Evolutionary conservation across 2,113 vertebrate genomes (phyloP).

Genomic region (Glaucidium brasilianum): DNA sequence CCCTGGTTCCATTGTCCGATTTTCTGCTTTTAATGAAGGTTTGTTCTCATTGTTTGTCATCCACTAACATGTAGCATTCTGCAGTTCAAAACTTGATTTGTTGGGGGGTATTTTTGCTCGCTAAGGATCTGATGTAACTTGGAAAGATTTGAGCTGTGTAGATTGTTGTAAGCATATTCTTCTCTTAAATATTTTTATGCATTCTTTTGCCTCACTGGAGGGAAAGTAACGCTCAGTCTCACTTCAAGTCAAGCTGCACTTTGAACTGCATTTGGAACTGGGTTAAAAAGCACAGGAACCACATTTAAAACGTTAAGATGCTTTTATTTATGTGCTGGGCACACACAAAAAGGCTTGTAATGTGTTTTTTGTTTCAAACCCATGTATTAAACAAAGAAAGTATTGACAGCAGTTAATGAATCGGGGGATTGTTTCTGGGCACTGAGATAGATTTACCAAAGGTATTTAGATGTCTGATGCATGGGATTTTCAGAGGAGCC

Average conservation of each 20-base stretch:
- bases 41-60: background rate
- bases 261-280: slow-evolving; percentile 20
- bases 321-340: slow-evolving; percentile 44
- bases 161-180: background rate
- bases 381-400: slow-evolving; percentile 39
- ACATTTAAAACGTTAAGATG: slow-evolving; percentile 31
- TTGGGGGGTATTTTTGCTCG: background rate
- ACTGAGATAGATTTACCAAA: slow-evolving; percentile 47
- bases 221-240: background rate
- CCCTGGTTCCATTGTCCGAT: background rate
- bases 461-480: slow-evolving; percentile 54
- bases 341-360: slow-evolving; percentile 27
- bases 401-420: slow-evolving; percentile 61
- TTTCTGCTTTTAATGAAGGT: background rate
- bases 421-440: slow-evolving; percentile 50
- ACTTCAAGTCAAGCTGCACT: background rate
- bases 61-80: background rate
- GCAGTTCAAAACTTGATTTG: background rate
- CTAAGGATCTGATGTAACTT: background rate
- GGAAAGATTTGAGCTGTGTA: background rate
- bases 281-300: slow-evolving; percentile 36
- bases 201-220: background rate
- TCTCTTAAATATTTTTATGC: background rate
- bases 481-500: slow-evolving; percentile 29
- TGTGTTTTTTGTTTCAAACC: slow-evolving; percentile 48